phyloP scores from a whole-genome alignment of 1,140 invertebrate genomes.

The Alviniconcha marisindica region DNA sequence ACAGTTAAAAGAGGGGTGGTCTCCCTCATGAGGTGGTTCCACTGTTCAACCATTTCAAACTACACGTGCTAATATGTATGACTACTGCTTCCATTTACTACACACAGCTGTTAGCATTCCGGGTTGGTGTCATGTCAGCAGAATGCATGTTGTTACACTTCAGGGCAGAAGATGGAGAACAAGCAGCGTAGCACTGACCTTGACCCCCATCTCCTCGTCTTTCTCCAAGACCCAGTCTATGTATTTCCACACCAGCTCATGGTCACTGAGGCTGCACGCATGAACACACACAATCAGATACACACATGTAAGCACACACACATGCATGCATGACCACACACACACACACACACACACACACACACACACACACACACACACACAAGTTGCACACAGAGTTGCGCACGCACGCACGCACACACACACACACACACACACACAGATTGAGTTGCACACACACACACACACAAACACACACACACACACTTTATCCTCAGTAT shows the following conservation, averaged over 20 bases:
- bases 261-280: constrained; percentile 71
- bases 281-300: background rate
- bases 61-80: too few species aligned
- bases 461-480: constrained; percentile 12
- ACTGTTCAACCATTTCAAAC: too few species aligned
- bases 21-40: too few species aligned
- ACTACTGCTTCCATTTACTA: too few species aligned
- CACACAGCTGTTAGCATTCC: too few species aligned
- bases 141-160: too few species aligned
- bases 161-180: too few species aligned
- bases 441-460: background rate
- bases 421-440: constrained; percentile 24
- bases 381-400: background rate
- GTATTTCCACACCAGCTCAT: constrained; percentile 77
- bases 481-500: too few species aligned
- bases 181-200: constrained; percentile 65
- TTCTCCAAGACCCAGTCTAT: constrained; percentile 76
- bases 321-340: constrained; percentile 1
- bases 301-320: background rate
- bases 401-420: background rate
- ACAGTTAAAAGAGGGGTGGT: too few species aligned
- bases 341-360: constrained; percentile 5
- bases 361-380: constrained; percentile 24
- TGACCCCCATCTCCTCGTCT: constrained; percentile 75
- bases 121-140: too few species aligned